Evolutionary conservation across 2,113 vertebrate genomes (phyloP).

Genomic region (Telmatochromis sp.): DNA sequence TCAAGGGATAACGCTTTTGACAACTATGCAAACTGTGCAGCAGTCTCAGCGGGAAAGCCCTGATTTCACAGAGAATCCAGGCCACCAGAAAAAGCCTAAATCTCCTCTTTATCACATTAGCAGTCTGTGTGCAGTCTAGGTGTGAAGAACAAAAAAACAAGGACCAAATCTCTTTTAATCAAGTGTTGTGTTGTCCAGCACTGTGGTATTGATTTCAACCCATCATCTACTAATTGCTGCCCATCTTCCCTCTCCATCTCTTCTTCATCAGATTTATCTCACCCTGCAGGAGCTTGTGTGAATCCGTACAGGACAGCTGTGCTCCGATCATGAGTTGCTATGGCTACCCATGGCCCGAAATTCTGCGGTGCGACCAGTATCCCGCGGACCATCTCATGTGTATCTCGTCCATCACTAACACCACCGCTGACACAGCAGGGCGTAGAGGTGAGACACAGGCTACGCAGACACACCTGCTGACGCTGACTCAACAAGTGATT

Average conservation of each 20-base stretch:
- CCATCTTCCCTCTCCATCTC: not conserved
- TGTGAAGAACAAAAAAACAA: not conserved
- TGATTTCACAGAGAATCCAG: conserved; percentile 9
- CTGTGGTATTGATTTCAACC: not conserved
- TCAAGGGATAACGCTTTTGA: not conserved
- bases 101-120: not conserved
- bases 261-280: conserved; percentile 71
- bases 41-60: not conserved
- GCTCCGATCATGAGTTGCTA: conserved; percentile 80
- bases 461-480: not conserved
- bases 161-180: not conserved
- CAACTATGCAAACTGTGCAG: conserved; percentile 2
- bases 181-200: not conserved
- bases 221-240: not conserved
- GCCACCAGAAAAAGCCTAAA: not conserved
- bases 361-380: conserved; percentile 77
- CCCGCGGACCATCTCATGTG: conserved; percentile 78
- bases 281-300: conserved; percentile 76
- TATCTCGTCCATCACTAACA: conserved; percentile 69
- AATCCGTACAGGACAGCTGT: conserved; percentile 77
- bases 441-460: conserved; percentile 57
- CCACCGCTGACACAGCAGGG: conserved; percentile 27
- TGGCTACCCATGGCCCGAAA: conserved; percentile 79
- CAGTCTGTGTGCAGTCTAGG: not conserved
- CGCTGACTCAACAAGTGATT: not conserved